Evolutionary conservation across 1,140 invertebrate species (phyloP).

Genomic region (Tetraneura akinire): DNA sequence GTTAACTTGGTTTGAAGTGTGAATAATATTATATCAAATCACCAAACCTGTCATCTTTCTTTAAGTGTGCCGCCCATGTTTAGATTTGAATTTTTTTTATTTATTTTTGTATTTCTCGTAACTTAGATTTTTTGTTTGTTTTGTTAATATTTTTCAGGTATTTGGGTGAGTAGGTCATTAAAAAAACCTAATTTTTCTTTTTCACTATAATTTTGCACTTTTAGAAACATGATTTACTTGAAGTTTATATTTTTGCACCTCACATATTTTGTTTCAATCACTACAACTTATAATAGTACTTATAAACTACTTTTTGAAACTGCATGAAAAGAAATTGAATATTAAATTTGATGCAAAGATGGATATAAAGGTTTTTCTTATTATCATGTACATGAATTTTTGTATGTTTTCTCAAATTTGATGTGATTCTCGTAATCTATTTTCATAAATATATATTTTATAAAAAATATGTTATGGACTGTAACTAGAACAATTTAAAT

Average conservation of each 20-base stretch:
- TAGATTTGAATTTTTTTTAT: constrained; percentile 43
- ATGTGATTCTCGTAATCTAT: too few species aligned
- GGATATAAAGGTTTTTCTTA: too few species aligned
- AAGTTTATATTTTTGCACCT: constrained; percentile 33
- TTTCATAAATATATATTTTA: too few species aligned
- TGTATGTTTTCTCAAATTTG: too few species aligned
- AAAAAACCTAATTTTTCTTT: constrained; percentile 42
- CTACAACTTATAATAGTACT: neutral
- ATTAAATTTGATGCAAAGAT: neutral
- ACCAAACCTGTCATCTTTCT: constrained; percentile 4
- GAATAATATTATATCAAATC: constrained; percentile 42
- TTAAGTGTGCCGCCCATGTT: constrained; percentile 37
- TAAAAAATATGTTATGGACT: too few species aligned
- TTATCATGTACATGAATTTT: too few species aligned
- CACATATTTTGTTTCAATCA: constrained; percentile 29
- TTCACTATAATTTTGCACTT: constrained; percentile 25
- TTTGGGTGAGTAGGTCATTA: constrained; percentile 51
- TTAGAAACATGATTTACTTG: constrained; percentile 4
- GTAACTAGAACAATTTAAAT: too few species aligned
- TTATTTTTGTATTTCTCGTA: constrained; percentile 43
- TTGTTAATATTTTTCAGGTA: constrained; percentile 52
- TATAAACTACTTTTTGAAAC: neutral
- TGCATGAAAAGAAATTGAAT: constrained; percentile 3
- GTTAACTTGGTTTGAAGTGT: constrained; percentile 44
- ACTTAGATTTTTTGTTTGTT: constrained; percentile 50